phyloP scores from a whole-genome alignment of 1,140 invertebrate genomes.

The Panulirus ornatus region DNA sequence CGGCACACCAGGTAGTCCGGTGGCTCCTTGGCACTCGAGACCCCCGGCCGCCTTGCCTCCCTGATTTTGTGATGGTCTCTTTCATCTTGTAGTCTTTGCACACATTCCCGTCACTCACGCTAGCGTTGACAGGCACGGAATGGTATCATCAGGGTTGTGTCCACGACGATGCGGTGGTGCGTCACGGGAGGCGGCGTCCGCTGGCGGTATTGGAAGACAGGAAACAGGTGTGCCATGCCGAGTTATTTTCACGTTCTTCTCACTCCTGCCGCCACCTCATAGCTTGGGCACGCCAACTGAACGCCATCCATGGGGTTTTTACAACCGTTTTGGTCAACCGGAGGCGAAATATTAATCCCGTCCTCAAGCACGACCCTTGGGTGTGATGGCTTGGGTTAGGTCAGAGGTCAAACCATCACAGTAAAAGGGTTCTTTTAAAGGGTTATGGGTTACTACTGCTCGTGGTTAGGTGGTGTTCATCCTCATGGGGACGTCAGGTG shows the following conservation, averaged over 20 bases:
- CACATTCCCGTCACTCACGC: neutral
- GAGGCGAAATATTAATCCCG: too few relatives aligned
- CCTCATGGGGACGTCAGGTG: too few relatives aligned
- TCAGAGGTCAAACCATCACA: too few relatives aligned
- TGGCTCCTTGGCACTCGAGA: neutral
- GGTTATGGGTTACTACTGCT: too few relatives aligned
- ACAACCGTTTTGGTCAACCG: conserved; percentile 32
- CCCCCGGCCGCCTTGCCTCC: too few relatives aligned
- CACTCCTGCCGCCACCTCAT: conserved; percentile 24
- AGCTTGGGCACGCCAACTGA: conserved; percentile 36
- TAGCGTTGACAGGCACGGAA: too few relatives aligned
- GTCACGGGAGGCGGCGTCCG: neutral
- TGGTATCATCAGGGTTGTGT: too few relatives aligned
- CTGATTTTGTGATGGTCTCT: neutral
- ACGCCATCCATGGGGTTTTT: conserved; percentile 5
- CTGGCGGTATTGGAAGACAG: neutral
- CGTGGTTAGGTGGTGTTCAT: too few relatives aligned
- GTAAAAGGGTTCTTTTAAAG: too few relatives aligned
- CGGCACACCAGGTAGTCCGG: neutral
- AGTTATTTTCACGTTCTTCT: conserved; percentile 41
- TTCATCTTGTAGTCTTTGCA: neutral
- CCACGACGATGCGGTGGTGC: too few relatives aligned
- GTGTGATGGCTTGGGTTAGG: too few relatives aligned
- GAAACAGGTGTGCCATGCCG: neutral
- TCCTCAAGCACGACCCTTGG: too few relatives aligned